Evolutionary conservation across 2,113 vertebrate species (phyloP).

Genomic region (Empidonax alnorum): DNA sequence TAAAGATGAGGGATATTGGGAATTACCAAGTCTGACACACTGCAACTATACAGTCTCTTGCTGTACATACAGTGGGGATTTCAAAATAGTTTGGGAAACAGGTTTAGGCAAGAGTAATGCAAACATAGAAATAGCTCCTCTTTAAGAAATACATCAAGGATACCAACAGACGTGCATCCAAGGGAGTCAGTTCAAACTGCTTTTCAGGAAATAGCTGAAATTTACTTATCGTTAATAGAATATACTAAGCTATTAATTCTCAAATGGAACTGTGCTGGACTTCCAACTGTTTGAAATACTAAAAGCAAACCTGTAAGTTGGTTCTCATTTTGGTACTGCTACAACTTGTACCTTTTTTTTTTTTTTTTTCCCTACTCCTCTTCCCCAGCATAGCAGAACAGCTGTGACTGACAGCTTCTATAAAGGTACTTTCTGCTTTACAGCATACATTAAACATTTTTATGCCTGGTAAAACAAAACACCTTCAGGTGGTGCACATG

Average conservation of each 20-base stretch:
- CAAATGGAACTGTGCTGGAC: not conserved
- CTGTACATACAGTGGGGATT: not conserved
- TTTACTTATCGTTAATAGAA: not conserved
- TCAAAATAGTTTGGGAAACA: constrained; percentile 2
- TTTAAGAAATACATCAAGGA: not conserved
- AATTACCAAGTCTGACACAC: not conserved
- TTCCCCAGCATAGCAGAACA: not conserved
- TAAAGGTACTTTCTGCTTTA: not conserved
- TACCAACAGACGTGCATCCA: not conserved
- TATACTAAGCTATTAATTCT: not conserved
- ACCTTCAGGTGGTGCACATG: not conserved
- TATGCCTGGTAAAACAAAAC: not conserved
- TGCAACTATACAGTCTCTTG: not conserved
- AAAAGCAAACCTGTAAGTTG: not conserved
- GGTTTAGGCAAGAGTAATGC: not conserved
- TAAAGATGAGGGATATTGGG: not conserved
- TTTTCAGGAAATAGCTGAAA: not conserved
- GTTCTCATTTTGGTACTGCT: not conserved
- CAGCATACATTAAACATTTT: not conserved
- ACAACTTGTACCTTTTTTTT: not conserved
- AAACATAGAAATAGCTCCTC: not conserved
- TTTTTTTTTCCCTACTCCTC: not conserved
- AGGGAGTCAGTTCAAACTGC: not conserved
- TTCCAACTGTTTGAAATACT: not conserved
- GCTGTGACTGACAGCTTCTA: not conserved